Evolutionary conservation across 2,797 vertebrate genomes (phyloP).

Genomic region (Huso huso): DNA sequence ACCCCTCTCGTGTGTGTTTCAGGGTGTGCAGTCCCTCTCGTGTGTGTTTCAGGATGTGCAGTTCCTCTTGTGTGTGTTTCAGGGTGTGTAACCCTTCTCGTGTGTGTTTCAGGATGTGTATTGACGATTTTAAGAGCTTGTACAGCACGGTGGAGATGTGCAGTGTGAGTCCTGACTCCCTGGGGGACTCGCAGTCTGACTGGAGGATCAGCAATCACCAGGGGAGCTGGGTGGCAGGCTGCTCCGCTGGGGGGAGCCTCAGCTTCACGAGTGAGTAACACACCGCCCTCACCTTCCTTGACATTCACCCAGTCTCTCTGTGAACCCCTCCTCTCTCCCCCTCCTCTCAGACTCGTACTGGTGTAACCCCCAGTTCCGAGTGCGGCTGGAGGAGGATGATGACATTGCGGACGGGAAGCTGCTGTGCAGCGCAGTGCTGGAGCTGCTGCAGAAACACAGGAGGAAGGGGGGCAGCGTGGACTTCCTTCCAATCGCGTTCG

Average conservation of each 20-base stretch:
- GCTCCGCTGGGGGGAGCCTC: constrained; percentile 61
- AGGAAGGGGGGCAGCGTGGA: constrained; percentile 44
- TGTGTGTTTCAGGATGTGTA: constrained; percentile 50
- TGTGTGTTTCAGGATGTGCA: too few species aligned
- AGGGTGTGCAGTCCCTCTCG: too few species aligned
- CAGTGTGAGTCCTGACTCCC: constrained; percentile 51
- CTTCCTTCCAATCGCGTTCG: constrained; percentile 57
- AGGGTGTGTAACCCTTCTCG: too few species aligned
- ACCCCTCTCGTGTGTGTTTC: too few species aligned
- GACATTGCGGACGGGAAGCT: constrained; percentile 28
- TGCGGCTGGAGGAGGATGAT: constrained; percentile 53
- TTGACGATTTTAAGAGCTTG: constrained; percentile 52
- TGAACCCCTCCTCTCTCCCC: neutral
- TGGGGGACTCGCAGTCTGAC: constrained; percentile 19
- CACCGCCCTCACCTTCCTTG: too few species aligned
- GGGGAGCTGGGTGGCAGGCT: constrained; percentile 55
- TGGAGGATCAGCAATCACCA: constrained; percentile 58
- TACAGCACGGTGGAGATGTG: constrained; percentile 63
- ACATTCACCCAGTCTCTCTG: neutral
- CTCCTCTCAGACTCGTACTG: constrained; percentile 54
- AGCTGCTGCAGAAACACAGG: constrained; percentile 64
- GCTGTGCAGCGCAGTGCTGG: constrained; percentile 55
- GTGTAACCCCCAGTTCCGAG: constrained; percentile 64
- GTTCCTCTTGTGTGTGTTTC: too few species aligned
- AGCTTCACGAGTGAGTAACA: constrained; percentile 44